phyloP scores from a whole-genome alignment of 2,113 vertebrate species.

The Pseudorhombus dupliciocellatus region DNA sequence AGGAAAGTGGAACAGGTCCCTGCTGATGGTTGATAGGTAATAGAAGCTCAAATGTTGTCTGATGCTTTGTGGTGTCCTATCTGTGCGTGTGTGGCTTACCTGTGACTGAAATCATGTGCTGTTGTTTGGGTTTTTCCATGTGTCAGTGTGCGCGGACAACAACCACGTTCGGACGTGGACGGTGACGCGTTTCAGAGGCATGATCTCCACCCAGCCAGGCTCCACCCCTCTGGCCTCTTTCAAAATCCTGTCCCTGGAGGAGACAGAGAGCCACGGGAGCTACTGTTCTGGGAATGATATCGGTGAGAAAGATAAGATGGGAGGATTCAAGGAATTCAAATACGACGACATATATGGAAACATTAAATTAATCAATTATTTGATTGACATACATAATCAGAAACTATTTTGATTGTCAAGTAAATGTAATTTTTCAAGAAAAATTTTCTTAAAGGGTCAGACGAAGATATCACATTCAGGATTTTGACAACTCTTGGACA shows the following conservation, averaged over 20 bases:
- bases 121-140: background rate
- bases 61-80: background rate
- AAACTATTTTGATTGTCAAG: background rate
- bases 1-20: constrained; percentile 8
- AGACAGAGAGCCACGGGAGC: constrained; percentile 94
- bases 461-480: too few relatives aligned
- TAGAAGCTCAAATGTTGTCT: background rate
- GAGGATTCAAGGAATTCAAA: background rate
- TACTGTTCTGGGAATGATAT: constrained; percentile 96
- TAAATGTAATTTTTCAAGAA: too few relatives aligned
- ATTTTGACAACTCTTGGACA: too few relatives aligned
- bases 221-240: constrained; percentile 96
- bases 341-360: background rate
- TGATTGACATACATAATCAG: background rate
- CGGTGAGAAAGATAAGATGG: constrained; percentile 75
- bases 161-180: constrained; percentile 98
- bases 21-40: too few relatives aligned
- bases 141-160: constrained; percentile 94
- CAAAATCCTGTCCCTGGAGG: constrained; percentile 96
- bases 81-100: background rate
- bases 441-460: too few relatives aligned
- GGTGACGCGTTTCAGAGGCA: constrained; percentile 95
- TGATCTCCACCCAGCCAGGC: constrained; percentile 98
- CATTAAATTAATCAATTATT: background rate
- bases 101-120: background rate